Evolutionary conservation across 2,113 vertebrate species (phyloP).

Genomic region (Ramphastos sulfuratus): DNA sequence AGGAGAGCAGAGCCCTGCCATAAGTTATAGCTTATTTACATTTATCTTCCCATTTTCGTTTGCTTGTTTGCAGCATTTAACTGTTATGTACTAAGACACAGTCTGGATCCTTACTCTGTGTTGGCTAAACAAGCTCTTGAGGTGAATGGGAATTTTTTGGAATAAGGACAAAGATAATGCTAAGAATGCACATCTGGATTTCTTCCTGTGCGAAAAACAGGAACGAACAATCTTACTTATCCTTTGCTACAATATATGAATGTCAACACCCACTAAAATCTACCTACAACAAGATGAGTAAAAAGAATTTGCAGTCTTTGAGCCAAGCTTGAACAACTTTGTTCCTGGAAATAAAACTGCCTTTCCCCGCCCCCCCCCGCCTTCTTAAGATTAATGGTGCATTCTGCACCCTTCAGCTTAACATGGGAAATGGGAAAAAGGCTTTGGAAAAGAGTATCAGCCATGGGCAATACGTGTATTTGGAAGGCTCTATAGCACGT

Average conservation of each 20-base stretch:
- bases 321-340: slow-evolving; percentile 12
- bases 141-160: neutral
- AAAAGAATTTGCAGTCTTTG: neutral
- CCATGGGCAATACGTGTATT: neutral
- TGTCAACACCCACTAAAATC: slow-evolving; percentile 57
- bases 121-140: neutral
- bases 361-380: neutral
- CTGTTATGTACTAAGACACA: neutral
- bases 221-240: neutral
- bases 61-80: neutral
- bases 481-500: neutral
- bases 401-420: slow-evolving; percentile 42
- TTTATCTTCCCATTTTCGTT: neutral
- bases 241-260: slow-evolving; percentile 32
- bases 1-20: neutral
- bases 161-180: neutral
- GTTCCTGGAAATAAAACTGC: slow-evolving; percentile 32
- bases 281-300: slow-evolving; percentile 1
- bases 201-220: slow-evolving; percentile 20
- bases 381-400: slow-evolving; percentile 38
- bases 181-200: slow-evolving; percentile 39
- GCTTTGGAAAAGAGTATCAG: slow-evolving; percentile 35
- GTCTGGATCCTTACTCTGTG: neutral
- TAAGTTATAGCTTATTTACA: neutral
- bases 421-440: slow-evolving; percentile 35